Percentiles rank a stretch among this genome's conserved stretches.
Evolutionary conservation across 2,113 vertebrate species (phyloP).

Genomic region (Excalfactoria chinensis): DNA sequence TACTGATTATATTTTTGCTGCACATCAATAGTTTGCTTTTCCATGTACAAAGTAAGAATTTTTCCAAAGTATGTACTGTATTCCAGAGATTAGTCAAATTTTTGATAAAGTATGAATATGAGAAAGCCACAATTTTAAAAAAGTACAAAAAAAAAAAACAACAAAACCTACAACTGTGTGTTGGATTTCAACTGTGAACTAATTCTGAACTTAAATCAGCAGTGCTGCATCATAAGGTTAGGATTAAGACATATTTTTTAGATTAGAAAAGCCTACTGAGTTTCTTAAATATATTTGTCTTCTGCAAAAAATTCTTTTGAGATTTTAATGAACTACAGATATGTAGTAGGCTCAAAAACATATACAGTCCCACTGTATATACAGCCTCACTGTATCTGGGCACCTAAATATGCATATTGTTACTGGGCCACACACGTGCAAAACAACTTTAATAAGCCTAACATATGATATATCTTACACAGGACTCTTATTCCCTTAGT

Average conservation of each 20-base stretch:
- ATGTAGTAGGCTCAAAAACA: rapidly evolving
- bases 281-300: not conserved
- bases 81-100: not conserved
- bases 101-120: not conserved
- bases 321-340: not conserved
- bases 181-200: not conserved
- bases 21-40: not conserved
- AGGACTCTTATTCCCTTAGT: not conserved
- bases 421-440: not conserved
- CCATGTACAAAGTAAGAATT: not conserved
- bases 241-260: not conserved
- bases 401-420: not conserved
- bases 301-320: not conserved
- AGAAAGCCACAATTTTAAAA: not conserved
- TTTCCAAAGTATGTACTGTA: not conserved
- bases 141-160: not conserved
- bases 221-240: not conserved
- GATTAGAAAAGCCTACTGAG: not conserved
- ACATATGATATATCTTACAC: not conserved
- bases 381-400: not conserved
- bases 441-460: not conserved
- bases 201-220: not conserved
- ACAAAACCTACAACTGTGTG: no score
- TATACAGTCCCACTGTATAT: not conserved
- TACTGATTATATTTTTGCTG: constrained; percentile 6